These are phyloP conservation scores for Cryptocephalus primarius DNA, from an alignment of 2,888 invertebrate species.

Conservation along the genomic window DNA sequence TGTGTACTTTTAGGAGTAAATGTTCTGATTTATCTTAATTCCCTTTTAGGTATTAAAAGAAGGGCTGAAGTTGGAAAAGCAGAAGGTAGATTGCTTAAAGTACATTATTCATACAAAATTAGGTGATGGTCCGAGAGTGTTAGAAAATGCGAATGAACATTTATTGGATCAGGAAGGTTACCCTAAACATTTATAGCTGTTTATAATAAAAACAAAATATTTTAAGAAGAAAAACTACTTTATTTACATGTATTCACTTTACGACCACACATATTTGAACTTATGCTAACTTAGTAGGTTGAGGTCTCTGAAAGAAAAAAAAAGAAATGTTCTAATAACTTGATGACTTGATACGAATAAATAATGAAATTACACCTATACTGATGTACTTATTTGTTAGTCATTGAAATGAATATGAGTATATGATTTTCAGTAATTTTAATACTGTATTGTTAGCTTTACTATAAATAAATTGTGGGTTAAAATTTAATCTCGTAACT, in stretches of 20 bases:
- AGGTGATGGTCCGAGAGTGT: constrained; percentile 63
- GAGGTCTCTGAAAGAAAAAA: constrained; percentile 18
- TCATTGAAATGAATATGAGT: no score
- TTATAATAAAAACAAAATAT: constrained; percentile 1
- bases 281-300: constrained; percentile 11
- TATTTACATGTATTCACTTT: constrained; percentile 6
- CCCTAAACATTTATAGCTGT: constrained; percentile 26
- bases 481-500: constrained; percentile 1
- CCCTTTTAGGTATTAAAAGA: constrained; percentile 18
- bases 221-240: not conserved
- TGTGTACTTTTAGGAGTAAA: no score
- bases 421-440: no score
- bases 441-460: no score
- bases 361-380: no score
- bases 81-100: constrained; percentile 49
- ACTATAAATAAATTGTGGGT: no score
- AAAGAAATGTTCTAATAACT: constrained; percentile 3
- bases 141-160: constrained; percentile 37
- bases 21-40: not conserved
- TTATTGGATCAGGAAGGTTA: constrained; percentile 41
- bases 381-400: no score
- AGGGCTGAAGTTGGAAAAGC: constrained; percentile 9
- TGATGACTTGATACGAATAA: not conserved
- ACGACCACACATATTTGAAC: constrained; percentile 8
- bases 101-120: constrained; percentile 77